Conservation (phyloP, 2,888 invertebrate species). For the Acleris holmiana region DNA sequence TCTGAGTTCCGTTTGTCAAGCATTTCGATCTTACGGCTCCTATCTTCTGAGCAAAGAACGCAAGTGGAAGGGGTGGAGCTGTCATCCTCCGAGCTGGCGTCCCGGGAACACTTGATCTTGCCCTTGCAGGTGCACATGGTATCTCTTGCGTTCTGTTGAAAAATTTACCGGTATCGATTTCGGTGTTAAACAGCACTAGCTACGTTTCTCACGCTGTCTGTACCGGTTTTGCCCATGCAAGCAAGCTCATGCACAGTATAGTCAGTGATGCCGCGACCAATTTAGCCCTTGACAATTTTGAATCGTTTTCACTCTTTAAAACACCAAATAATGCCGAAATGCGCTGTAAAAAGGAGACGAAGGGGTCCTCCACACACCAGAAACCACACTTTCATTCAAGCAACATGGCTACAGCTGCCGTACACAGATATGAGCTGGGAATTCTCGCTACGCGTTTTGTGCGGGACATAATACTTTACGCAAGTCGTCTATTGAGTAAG, state of each 20-base stretch:
- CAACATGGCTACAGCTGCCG: too few relatives aligned
- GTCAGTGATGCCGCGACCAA: constrained; percentile 5
- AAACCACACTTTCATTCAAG: background rate
- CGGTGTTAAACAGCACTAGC: constrained; percentile 47
- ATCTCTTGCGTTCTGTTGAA: constrained; percentile 69
- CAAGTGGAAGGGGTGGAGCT: constrained; percentile 73
- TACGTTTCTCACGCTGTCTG: constrained; percentile 44
- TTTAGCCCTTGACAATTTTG: constrained; percentile 6
- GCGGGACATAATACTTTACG: too few relatives aligned
- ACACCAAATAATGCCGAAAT: background rate
- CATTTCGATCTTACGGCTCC: constrained; percentile 38
- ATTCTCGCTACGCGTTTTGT: too few relatives aligned
- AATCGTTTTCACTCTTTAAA: background rate
- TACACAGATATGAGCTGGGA: too few relatives aligned
- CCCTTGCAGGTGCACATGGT: constrained; percentile 62
- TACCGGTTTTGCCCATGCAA: constrained; percentile 46
- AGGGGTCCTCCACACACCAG: background rate
- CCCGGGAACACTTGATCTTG: constrained; percentile 56
- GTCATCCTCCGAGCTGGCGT: constrained; percentile 53
- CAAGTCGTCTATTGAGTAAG: too few relatives aligned
- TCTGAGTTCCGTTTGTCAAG: constrained; percentile 30
- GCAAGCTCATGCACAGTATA: constrained; percentile 6
- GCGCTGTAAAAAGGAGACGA: background rate
- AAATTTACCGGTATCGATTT: constrained; percentile 56
- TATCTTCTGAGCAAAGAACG: constrained; percentile 64